Base-by-base conservation (phyloP, 2,797 vertebrate species). In the Balearica regulorum region DNA sequence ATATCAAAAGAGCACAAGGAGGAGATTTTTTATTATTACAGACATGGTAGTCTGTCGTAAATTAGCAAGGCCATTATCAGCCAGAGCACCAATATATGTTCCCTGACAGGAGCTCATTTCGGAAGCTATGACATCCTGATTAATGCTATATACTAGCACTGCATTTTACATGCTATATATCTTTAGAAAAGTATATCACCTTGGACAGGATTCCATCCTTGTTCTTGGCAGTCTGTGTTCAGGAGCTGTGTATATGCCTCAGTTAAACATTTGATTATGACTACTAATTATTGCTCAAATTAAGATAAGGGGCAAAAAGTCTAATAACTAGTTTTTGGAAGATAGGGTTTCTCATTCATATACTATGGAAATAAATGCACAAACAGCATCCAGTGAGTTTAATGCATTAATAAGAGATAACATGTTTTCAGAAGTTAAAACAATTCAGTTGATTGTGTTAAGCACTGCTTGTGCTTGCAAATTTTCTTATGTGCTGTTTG, bases 21-120 rank as follows among this genome's bases (percentile, higher is more conserved):
- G 29, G 51, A 76, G 53, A 92, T 92, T 91, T 95, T 97, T 84
- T 95, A 88, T 83, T 96, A 91, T 95, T 89, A 91, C 26, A 96
- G 93, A 93, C 85, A 41, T 75, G 31, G 41, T 90, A 82, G 85
- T 39, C 77, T 48, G 53, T 54, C 20, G 1, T 96, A 93, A 96
- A 96, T 96, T 96, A 96, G 55, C 1, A 16, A 85, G 86, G 57
- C 28, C 90, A 90, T 96, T 97, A 96, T 73, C 60, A 95, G 55
- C 31, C 48, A 83, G 92, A 96, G 64, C 46, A 43, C 35, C 35
- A 10, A 43, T 85, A 66, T 35, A 78, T 13, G 73, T 28, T 90
- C 94, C 65, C 79, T 91, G 55, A 90, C 85, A 97, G 80, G 76
- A 95, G 78, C 35, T 93, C 78, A 79, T 96, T 97, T 96, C 70